These are phyloP conservation scores for Furcifer pardalis DNA, from an alignment of 2,797 vertebrate species.

Conservation along the genomic window DNA sequence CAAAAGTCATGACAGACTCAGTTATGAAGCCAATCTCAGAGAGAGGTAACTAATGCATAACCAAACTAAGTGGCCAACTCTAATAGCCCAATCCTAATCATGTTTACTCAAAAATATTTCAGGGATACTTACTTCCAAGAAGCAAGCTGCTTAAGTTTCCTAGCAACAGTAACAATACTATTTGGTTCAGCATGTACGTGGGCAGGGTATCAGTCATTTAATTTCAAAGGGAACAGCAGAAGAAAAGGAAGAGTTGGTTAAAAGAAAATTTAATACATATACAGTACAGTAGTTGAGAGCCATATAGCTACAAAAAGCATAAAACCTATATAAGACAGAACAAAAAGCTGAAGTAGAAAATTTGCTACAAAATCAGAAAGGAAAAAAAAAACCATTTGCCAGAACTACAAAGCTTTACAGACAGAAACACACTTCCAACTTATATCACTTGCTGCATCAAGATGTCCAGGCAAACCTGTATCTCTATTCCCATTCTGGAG, in stretches of 20 bases:
- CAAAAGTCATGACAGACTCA: not conserved
- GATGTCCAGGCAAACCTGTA: not conserved
- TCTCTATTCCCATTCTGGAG: not conserved
- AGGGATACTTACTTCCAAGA: not conserved
- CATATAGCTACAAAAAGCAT: not conserved
- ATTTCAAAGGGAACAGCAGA: not conserved
- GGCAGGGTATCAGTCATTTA: not conserved
- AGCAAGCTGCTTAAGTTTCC: constrained; percentile 10
- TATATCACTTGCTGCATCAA: not conserved
- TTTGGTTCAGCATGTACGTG: constrained; percentile 12
- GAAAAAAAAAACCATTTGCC: not conserved
- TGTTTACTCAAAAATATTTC: not conserved
- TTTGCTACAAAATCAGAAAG: not conserved
- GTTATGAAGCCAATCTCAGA: not conserved
- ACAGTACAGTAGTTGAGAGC: not conserved
- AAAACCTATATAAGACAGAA: not conserved
- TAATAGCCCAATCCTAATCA: not conserved
- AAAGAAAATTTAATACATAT: not conserved
- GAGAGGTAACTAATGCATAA: not conserved
- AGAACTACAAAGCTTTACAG: not conserved
- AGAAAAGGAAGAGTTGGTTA: not conserved
- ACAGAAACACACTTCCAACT: not conserved
- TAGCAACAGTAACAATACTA: constrained; percentile 17
- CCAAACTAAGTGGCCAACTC: not conserved
- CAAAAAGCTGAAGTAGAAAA: not conserved